These are phyloP conservation scores for Portunus trituberculatus DNA, from an alignment of 1,140 invertebrate genomes.

Conservation along the genomic window DNA sequence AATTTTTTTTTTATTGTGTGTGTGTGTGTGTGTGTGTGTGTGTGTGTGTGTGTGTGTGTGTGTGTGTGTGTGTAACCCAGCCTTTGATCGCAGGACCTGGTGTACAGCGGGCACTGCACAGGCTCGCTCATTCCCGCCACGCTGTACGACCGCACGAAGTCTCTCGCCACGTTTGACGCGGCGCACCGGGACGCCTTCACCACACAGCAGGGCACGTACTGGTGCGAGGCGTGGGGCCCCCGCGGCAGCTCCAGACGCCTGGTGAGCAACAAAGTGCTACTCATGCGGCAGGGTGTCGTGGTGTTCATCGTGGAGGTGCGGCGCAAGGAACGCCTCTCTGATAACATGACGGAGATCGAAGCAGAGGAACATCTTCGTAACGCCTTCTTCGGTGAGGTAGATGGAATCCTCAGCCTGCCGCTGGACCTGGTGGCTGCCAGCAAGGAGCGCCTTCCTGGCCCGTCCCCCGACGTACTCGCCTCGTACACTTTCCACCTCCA, in stretches of 20 bases:
- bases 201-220: conserved; percentile 63
- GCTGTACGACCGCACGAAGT: conserved; percentile 62
- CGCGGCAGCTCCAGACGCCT: not conserved
- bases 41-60: not conserved
- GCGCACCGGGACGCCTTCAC: not conserved
- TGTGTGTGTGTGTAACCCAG: too few species aligned
- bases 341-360: not conserved
- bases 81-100: conserved; percentile 39
- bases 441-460: not conserved
- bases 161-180: not conserved
- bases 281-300: conserved; percentile 45
- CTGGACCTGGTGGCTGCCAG: conserved; percentile 1
- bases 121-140: conserved; percentile 37
- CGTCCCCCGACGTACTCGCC: not conserved
- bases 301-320: conserved; percentile 51
- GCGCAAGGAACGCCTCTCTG: not conserved
- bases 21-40: too few species aligned
- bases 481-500: conserved; percentile 54
- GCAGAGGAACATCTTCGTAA: not conserved
- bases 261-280: conserved; percentile 57
- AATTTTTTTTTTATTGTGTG: too few species aligned
- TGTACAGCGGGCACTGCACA: conserved; percentile 50
- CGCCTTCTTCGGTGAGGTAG: not conserved
- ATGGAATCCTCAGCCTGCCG: not conserved
- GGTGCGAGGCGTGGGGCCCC: conserved; percentile 55